Evolutionary conservation across 1,140 invertebrate species (phyloP), one percentile per base, ranked within the genome.

Genomic region (Pogonus chalceus): DNA sequence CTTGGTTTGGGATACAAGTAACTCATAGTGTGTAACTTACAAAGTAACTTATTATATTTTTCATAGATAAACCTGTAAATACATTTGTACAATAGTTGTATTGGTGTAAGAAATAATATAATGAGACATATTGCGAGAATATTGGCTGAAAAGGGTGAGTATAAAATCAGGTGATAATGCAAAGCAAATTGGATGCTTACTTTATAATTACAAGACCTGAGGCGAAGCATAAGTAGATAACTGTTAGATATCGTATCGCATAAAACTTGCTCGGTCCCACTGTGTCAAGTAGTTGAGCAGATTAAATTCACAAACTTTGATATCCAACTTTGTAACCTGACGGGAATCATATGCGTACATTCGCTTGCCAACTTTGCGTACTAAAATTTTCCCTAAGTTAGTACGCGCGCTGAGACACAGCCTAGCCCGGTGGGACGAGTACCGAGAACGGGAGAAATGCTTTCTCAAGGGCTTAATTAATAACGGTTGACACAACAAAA

Each of bases 401-500:
- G 26, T 31, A n/a, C n/a, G n/a, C n/a, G n/a, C n/a, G n/a, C n/a
- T n/a, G n/a, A n/a, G n/a, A n/a, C n/a, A n/a, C n/a, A n/a, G n/a
- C n/a, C n/a, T n/a, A n/a, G n/a, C n/a, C 26, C 14, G 26, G 4
- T 31, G 26, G 26, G 26, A 31, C 26, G 26, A 7, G 4, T 31
- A 7, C 37, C 37, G 18, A 7, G 37, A 7, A 18, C 37, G 3
- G 3, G 18, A 18, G 9, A 3, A 43, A 43, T 10, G n/a, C 9
- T 43, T 43, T 43, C 37, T 43, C 37, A 43, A 43, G 37, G 37
- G 37, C 37, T 43, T 43, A 43, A 43, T 43, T 43, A 43, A 43
- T 43, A 43, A 43, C 37, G 37, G 37, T 43, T 43, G 37, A 43
- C 37, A 43, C 37, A 43, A 43, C 37, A 43, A 43, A 43, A 43